These are phyloP conservation scores for Enteromius trimaculatus DNA, from an alignment of 2,797 vertebrate genomes.

Conservation along the genomic window DNA sequence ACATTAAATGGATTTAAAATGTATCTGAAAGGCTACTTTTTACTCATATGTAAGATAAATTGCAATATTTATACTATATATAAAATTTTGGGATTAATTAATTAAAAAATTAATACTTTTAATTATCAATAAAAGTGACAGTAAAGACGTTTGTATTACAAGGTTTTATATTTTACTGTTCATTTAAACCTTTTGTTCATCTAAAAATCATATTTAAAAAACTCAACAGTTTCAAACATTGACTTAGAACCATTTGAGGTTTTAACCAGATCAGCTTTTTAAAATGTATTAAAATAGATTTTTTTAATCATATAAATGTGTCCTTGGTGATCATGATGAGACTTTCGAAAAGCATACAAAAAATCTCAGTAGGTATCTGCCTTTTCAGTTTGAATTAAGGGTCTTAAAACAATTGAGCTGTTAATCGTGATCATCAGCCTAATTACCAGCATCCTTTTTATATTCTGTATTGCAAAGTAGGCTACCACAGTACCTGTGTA, in stretches of 20 bases:
- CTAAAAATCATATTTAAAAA: background rate
- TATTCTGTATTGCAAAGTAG: slow-evolving; percentile 1
- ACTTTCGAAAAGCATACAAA: background rate
- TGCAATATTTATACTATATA: background rate
- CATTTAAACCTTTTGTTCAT: background rate
- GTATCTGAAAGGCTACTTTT: background rate
- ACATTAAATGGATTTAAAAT: background rate
- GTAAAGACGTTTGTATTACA: too few relatives aligned
- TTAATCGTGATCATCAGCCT: background rate
- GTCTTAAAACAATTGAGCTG: background rate
- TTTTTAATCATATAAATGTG: background rate
- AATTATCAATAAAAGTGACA: background rate
- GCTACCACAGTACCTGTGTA: background rate
- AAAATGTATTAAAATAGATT: background rate
- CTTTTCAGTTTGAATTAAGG: background rate
- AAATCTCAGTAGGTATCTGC: background rate
- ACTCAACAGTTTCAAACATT: background rate
- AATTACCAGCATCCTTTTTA: background rate
- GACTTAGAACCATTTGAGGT: background rate
- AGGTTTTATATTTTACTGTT: background rate
- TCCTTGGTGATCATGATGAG: background rate
- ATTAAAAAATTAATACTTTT: background rate
- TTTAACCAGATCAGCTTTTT: background rate
- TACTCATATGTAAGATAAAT: background rate
- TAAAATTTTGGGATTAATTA: background rate